A percentile compares a stretch with the other conserved stretches of the same genome.
Evolutionary conservation across 2,113 vertebrate genomes (phyloP).

Genomic region (Dromaius novaehollandiae): DNA sequence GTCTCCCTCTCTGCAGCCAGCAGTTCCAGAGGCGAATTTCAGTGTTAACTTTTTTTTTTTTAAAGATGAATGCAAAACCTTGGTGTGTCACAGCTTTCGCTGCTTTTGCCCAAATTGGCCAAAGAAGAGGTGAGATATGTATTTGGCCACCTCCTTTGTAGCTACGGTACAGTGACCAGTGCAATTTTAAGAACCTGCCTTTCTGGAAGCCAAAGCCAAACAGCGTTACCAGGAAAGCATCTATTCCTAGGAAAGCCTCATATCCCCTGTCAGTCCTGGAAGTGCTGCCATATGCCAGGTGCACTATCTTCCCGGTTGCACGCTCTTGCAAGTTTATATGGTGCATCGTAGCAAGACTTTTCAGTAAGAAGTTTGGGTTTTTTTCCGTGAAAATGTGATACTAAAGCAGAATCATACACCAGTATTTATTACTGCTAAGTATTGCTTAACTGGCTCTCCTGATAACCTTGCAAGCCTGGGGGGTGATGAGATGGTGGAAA

Average conservation of each 20-base stretch:
- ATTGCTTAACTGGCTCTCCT: not conserved
- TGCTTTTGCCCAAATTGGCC: slow-evolving; percentile 27
- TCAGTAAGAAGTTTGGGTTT: not conserved
- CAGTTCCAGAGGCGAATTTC: not conserved
- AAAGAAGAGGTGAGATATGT: not conserved
- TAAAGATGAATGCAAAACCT: not conserved
- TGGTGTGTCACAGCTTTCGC: not conserved
- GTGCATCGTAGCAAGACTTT: not conserved
- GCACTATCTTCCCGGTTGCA: not conserved
- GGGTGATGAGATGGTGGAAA: not conserved
- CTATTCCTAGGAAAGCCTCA: not conserved
- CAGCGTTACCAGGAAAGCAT: not conserved
- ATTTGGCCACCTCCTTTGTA: not conserved
- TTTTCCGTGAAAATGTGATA: not conserved
- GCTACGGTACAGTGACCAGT: not conserved
- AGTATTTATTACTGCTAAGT: not conserved
- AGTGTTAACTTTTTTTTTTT: not conserved
- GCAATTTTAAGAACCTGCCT: not conserved
- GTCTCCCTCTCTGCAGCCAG: not conserved
- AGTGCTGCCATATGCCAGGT: not conserved
- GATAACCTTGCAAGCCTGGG: not conserved
- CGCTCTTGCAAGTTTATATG: not conserved
- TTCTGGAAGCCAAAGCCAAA: slow-evolving; percentile 3
- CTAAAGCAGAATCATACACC: not conserved
- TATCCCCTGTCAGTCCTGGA: not conserved